Conservation (phyloP, 2,888 invertebrate genomes). For the Ferdinandea cuprea region DNA sequence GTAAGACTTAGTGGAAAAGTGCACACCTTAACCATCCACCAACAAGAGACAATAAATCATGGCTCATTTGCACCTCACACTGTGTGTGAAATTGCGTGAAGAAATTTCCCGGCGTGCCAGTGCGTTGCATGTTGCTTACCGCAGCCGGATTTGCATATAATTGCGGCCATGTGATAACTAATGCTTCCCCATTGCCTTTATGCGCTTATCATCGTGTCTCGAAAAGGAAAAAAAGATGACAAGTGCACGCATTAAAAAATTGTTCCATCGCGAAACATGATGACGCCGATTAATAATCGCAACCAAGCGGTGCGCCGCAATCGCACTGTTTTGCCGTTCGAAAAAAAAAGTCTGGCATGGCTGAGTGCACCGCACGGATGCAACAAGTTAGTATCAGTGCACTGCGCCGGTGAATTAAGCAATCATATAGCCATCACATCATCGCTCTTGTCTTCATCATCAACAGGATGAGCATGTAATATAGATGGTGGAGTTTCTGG, state of each 20-base stretch:
- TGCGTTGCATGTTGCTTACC: constrained; percentile 57
- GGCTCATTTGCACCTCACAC: constrained; percentile 68
- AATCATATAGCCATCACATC: constrained; percentile 70
- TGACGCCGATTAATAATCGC: constrained; percentile 71
- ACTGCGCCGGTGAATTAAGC: constrained; percentile 57
- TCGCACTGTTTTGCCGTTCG: not conserved
- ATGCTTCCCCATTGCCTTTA: constrained; percentile 13
- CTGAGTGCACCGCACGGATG: constrained; percentile 42
- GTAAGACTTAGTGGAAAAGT: constrained; percentile 13
- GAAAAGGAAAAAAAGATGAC: constrained; percentile 34
- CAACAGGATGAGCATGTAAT: too few species aligned
- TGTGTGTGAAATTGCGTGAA: constrained; percentile 72
- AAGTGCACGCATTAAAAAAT: constrained; percentile 64
- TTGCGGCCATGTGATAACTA: constrained; percentile 42
- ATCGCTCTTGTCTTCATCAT: constrained; percentile 56
- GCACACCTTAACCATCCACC: constrained; percentile 40
- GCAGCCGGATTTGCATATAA: constrained; percentile 65
- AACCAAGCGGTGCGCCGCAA: constrained; percentile 60
- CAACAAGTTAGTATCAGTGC: constrained; percentile 45
- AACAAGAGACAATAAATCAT: constrained; percentile 68
- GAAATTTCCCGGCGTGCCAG: constrained; percentile 44
- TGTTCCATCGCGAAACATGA: constrained; percentile 64
- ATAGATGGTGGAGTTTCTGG: not conserved
- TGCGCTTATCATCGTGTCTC: constrained; percentile 29
- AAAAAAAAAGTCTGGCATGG: constrained; percentile 31